A percentile compares a stretch with the other conserved stretches of the same genome.
Conservation (phyloP, 2,113 vertebrate species). For the Xyrauchen texanus region DNA sequence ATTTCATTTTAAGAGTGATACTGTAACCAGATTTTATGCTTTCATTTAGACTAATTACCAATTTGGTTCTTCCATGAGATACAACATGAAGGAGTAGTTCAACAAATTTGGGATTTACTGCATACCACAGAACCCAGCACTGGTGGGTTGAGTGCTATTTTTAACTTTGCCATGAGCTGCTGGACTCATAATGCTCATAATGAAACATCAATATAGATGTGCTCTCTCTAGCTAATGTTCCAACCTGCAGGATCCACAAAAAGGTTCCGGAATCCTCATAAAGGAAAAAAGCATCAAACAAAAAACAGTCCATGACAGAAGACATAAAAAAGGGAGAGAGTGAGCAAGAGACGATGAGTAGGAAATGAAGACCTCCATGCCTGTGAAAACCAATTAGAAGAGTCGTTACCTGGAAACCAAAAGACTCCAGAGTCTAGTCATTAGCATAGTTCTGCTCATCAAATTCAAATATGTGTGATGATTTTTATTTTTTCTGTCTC, state of each 20-base stretch:
- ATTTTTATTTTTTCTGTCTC: constrained; percentile 34
- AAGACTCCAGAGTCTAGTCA: constrained; percentile 59
- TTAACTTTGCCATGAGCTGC: not conserved
- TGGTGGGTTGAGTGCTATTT: not conserved
- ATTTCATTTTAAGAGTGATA: too few relatives aligned
- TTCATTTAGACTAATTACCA: too few relatives aligned
- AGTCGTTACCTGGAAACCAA: constrained; percentile 70
- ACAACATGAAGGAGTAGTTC: too few relatives aligned
- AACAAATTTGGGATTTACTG: too few relatives aligned
- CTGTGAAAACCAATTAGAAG: constrained; percentile 50
- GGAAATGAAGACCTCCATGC: not conserved
- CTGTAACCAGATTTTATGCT: too few relatives aligned
- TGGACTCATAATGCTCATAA: constrained; percentile 24
- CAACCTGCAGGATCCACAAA: constrained; percentile 11
- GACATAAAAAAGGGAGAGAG: not conserved
- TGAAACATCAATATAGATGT: constrained; percentile 34
- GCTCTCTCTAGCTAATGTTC: constrained; percentile 20
- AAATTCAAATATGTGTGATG: constrained; percentile 62
- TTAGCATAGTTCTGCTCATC: constrained; percentile 56
- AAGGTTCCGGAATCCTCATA: constrained; percentile 1
- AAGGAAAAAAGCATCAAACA: constrained; percentile 13
- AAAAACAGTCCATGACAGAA: not conserved
- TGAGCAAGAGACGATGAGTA: not conserved
- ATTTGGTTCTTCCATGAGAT: too few relatives aligned
- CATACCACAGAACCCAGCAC: not conserved